Evolutionary conservation across 2,113 vertebrate species (phyloP), one percentile per base, ranked within the genome.

Genomic region (Elaphurus davidianus): DNA sequence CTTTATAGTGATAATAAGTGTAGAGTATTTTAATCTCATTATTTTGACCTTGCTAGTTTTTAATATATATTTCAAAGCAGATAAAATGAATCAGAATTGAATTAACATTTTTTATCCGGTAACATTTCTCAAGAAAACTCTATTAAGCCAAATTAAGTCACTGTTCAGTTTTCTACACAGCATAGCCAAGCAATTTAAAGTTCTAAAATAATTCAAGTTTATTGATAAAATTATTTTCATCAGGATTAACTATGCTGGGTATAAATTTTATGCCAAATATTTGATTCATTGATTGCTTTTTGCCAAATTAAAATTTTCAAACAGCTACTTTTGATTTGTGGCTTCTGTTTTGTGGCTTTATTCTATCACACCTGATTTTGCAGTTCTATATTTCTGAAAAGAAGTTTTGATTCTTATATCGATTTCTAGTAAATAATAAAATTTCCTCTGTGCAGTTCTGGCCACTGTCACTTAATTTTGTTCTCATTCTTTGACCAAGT

Each of bases 91-190:
- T 94, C 88, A 33, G 60, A 92, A 84, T 59, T 89, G 17, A 83
- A 55, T 85, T 59, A 90, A 96, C 76, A 76, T 60, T 92, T 81
- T 83, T 74, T 28, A 54, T 36, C 76, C 14, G 71, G 50, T 36
- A 62, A 54, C 62, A 93, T 89, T 97, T 94, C 78, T 95, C 47
- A 94, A 92, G 92, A 30, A 97, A 97, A 95, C 25, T 89, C 86
- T 71, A 62, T 95, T 81, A 94, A 94, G 60, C n/a, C 83, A 97
- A 94, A 95, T 94, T 96, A 89, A 97, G 64, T 74, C 91, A 91
- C 50, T 90, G 78, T 86, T 94, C 60, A 95, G 82, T 90, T 96
- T 97, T 89, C 71, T 79, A 86, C 30, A 60, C 21, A 74, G 86
- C 83, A 71, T 47, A 76, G 71, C 14, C 23, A 84, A 95, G 94